Evolutionary conservation across 1,140 invertebrate genomes (phyloP).

Genomic region (Choristoneura fumiferana): DNA sequence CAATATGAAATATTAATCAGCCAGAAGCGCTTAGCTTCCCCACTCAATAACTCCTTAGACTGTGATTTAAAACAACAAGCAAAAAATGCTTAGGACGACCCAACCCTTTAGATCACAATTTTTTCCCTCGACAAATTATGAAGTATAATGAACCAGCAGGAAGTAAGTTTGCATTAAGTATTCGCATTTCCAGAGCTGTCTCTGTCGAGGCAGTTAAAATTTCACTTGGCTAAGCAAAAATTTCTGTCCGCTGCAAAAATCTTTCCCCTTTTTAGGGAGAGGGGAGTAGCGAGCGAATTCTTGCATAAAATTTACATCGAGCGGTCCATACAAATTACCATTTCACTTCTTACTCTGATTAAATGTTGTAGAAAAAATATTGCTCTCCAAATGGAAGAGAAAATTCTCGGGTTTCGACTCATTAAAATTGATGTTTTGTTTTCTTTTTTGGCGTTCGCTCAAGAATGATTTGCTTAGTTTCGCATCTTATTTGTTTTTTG

Average conservation of each 20-base stretch:
- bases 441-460: constrained; percentile 44
- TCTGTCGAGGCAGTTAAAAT: constrained; percentile 77
- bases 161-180: constrained; percentile 77
- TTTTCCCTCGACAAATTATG: constrained; percentile 66
- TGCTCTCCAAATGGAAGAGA: constrained; percentile 74
- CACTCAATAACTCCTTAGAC: constrained; percentile 12
- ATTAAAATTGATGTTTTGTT: constrained; percentile 76
- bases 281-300: constrained; percentile 64
- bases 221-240: constrained; percentile 78
- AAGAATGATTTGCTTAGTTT: constrained; percentile 52
- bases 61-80: constrained; percentile 9
- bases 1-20: neutral
- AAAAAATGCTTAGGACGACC: constrained; percentile 12
- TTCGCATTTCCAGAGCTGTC: constrained; percentile 71
- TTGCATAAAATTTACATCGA: constrained; percentile 78
- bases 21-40: neutral
- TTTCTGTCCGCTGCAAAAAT: constrained; percentile 76
- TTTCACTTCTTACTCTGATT: constrained; percentile 77
- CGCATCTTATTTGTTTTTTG: constrained; percentile 44
- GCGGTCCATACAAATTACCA: constrained; percentile 78
- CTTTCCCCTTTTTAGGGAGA: constrained; percentile 70
- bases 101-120: constrained; percentile 52
- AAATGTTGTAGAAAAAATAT: constrained; percentile 78
- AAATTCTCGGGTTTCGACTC: constrained; percentile 74
- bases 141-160: constrained; percentile 74